Evolutionary conservation across 2,797 vertebrate genomes (phyloP).

Genomic region (Betta splendens): DNA sequence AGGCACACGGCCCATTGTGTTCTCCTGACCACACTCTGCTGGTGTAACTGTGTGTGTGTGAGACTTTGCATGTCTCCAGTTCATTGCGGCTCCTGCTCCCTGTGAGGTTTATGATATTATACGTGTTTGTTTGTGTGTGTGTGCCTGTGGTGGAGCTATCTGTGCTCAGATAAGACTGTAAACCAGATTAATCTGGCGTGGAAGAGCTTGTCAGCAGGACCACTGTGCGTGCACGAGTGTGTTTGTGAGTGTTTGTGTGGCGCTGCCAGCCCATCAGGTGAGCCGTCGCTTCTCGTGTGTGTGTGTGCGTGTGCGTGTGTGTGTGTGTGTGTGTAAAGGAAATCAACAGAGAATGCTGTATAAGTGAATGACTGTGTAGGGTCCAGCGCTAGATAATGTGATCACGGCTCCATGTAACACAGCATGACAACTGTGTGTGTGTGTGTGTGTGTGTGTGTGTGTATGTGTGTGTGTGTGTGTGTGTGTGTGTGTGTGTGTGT

Average conservation of each 20-base stretch:
- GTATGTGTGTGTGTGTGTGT: slow-evolving; percentile 57
- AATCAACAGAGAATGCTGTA: slow-evolving; percentile 94
- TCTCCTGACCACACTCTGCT: slow-evolving; percentile 83
- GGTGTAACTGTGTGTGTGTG: slow-evolving; percentile 35
- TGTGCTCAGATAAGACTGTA: slow-evolving; percentile 96
- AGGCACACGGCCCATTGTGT: slow-evolving; percentile 93
- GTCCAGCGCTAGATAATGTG: slow-evolving; percentile 97
- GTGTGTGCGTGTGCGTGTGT: slow-evolving; percentile 45
- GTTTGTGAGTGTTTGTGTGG: slow-evolving; percentile 24
- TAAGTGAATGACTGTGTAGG: slow-evolving; percentile 97
- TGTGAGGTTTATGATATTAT: slow-evolving; percentile 66
- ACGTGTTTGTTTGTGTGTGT: slow-evolving; percentile 52
- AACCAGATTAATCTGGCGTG: slow-evolving; percentile 99
- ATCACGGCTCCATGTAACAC: slow-evolving; percentile 97
- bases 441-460: slow-evolving; percentile 59
- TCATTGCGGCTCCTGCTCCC: slow-evolving; percentile 58
- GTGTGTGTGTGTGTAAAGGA: slow-evolving; percentile 82
- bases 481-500: slow-evolving; percentile 66
- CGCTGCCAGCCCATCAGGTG: slow-evolving; percentile 58
- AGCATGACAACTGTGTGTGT: slow-evolving; percentile 88
- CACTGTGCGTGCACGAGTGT: slow-evolving; percentile 60
- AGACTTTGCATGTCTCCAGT: slow-evolving; percentile 54
- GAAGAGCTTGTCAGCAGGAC: slow-evolving; percentile 97
- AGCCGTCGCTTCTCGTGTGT: slow-evolving; percentile 58
- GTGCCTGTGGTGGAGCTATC: slow-evolving; percentile 88